Evolutionary conservation across 2,797 vertebrate genomes (phyloP).

Genomic region (Danio aesculapii): DNA sequence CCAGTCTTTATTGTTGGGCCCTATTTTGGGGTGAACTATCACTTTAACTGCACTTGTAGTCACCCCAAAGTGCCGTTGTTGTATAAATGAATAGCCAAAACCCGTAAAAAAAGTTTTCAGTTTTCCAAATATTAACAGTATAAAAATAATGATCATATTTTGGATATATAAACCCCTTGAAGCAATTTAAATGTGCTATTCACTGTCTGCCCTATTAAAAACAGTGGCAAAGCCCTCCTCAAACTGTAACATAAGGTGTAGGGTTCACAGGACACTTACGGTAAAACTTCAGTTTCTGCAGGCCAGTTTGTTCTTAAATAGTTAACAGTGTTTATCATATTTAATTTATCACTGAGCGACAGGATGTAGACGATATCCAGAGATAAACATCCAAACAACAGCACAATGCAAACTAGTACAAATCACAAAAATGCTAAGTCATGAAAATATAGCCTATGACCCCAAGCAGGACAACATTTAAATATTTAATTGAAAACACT

Average conservation of each 20-base stretch:
- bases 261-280: background rate
- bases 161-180: constrained; percentile 4
- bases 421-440: constrained; percentile 60
- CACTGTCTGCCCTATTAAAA: constrained; percentile 16
- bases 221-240: background rate
- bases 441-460: constrained; percentile 57
- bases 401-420: constrained; percentile 34
- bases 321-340: constrained; percentile 14
- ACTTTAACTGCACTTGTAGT: no score
- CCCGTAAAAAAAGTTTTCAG: no score
- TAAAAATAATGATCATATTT: background rate
- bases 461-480: constrained; percentile 42
- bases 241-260: constrained; percentile 6
- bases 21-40: no score
- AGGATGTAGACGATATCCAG: background rate
- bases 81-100: no score
- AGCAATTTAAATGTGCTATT: constrained; percentile 25
- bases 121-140: background rate
- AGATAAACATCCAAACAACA: constrained; percentile 2
- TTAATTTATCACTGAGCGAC: background rate
- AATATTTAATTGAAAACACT: constrained; percentile 51
- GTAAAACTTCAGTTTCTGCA: background rate
- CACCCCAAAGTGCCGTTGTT: no score
- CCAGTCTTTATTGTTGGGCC: no score
- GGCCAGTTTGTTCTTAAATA: background rate